These are phyloP conservation scores for Trinorchestia longiramus DNA, from an alignment of 1,140 invertebrate genomes.

Conservation along the genomic window DNA sequence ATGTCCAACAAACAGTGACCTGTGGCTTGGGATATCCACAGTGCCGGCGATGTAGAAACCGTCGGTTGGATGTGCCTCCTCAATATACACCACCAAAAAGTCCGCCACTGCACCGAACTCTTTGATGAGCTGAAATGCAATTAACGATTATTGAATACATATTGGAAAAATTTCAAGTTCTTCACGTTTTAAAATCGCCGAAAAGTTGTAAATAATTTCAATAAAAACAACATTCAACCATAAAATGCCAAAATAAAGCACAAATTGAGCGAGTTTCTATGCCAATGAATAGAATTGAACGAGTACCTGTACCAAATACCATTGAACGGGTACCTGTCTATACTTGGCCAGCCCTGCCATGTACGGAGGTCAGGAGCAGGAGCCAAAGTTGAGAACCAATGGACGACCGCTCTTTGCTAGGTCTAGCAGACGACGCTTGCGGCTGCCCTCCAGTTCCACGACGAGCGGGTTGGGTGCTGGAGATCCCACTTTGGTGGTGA, in stretches of 20 bases:
- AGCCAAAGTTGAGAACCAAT: slow-evolving; percentile 62
- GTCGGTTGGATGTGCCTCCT: slow-evolving; percentile 64
- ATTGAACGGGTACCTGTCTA: not conserved
- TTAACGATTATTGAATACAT: too few species aligned
- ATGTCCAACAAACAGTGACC: not conserved
- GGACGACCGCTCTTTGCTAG: slow-evolving; percentile 56
- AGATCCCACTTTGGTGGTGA: slow-evolving; percentile 37
- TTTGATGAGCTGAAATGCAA: slow-evolving; percentile 50
- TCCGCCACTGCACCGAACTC: slow-evolving; percentile 61
- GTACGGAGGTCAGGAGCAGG: slow-evolving; percentile 65
- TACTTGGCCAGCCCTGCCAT: slow-evolving; percentile 57
- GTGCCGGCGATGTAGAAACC: slow-evolving; percentile 57
- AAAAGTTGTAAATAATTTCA: too few species aligned
- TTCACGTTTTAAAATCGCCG: too few species aligned
- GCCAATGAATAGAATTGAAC: too few species aligned
- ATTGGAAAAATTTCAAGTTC: too few species aligned
- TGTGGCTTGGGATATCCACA: not conserved
- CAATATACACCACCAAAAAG: slow-evolving; percentile 60
- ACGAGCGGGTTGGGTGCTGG: slow-evolving; percentile 57
- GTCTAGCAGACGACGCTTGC: slow-evolving; percentile 55
- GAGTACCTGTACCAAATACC: not conserved
- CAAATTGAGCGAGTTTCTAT: too few species aligned
- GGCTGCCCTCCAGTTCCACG: not conserved
- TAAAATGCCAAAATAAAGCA: too few species aligned
- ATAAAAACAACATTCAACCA: too few species aligned